Evolutionary conservation across 2,113 vertebrate genomes (phyloP).

Genomic region (Gallinago media): DNA sequence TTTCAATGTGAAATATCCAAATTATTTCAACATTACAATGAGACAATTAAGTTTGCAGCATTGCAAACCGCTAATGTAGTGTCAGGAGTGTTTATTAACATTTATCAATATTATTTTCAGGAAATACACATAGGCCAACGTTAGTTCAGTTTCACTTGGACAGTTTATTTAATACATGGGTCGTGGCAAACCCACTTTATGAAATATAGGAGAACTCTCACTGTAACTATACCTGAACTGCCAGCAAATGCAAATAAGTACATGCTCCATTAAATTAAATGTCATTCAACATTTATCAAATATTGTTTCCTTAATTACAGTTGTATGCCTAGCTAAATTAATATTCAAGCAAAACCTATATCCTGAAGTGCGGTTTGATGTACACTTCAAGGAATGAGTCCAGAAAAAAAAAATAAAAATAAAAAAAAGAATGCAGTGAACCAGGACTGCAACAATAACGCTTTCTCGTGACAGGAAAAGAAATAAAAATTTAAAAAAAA

Average conservation of each 20-base stretch:
- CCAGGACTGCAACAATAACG: constrained; percentile 89
- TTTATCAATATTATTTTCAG: constrained; percentile 82
- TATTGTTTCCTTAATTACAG: constrained; percentile 87
- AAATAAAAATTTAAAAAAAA: constrained; percentile 49
- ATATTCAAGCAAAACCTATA: constrained; percentile 90
- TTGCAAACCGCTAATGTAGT: constrained; percentile 81
- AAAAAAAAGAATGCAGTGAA: constrained; percentile 78
- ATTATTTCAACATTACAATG: constrained; percentile 89
- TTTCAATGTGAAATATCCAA: constrained; percentile 91
- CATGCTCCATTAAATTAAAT: constrained; percentile 98
- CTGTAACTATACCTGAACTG: constrained; percentile 87
- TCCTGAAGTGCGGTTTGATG: constrained; percentile 88
- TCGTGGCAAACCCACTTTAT: constrained; percentile 86
- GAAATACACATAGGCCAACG: constrained; percentile 86
- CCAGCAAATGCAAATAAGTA: constrained; percentile 93
- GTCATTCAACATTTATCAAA: constrained; percentile 94
- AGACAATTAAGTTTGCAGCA: constrained; percentile 84
- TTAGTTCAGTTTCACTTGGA: constrained; percentile 85
- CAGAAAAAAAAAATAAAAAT: constrained; percentile 68
- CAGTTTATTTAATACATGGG: constrained; percentile 87
- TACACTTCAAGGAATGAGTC: constrained; percentile 87
- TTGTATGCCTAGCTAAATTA: constrained; percentile 85
- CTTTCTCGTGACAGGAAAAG: constrained; percentile 80
- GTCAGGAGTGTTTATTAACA: constrained; percentile 79
- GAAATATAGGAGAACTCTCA: constrained; percentile 89